Percentiles rank a stretch among this genome's conserved stretches.
These are phyloP conservation scores for Zosterops borbonicus DNA, from an alignment of 2,113 vertebrate genomes.

Conservation along the genomic window DNA sequence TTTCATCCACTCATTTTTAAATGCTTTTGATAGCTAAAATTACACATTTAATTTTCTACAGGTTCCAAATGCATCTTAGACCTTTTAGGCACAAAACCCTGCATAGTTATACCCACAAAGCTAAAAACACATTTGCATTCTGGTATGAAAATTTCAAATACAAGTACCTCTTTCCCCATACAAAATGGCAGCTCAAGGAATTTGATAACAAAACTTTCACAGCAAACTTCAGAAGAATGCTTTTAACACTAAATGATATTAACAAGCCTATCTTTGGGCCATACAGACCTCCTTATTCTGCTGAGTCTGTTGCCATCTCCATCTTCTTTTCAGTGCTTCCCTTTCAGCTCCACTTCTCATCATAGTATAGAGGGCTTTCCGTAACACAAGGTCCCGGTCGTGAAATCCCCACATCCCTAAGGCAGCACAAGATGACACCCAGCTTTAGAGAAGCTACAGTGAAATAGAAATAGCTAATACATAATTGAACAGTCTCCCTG, in stretches of 20 bases:
- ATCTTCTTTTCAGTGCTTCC: conserved; percentile 93
- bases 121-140: not conserved
- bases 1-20: not conserved
- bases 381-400: conserved; percentile 93
- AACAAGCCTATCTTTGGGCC: not conserved
- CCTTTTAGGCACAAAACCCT: not conserved
- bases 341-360: conserved; percentile 94
- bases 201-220: not conserved
- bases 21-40: not conserved
- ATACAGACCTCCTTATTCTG: conserved; percentile 95
- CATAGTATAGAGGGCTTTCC: conserved; percentile 96
- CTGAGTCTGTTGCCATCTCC: conserved; percentile 98
- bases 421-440: not conserved
- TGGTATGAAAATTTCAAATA: not conserved
- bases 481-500: not conserved
- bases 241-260: not conserved
- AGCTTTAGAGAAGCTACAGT: not conserved
- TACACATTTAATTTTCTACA: not conserved
- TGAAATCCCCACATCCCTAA: conserved; percentile 99
- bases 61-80: not conserved
- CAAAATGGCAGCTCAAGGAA: not conserved
- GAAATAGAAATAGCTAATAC: not conserved
- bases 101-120: not conserved
- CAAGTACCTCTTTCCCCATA: not conserved
- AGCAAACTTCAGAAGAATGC: not conserved